Evolutionary conservation across 2,113 vertebrate genomes (phyloP).

Genomic region (Archilochus colubris): DNA sequence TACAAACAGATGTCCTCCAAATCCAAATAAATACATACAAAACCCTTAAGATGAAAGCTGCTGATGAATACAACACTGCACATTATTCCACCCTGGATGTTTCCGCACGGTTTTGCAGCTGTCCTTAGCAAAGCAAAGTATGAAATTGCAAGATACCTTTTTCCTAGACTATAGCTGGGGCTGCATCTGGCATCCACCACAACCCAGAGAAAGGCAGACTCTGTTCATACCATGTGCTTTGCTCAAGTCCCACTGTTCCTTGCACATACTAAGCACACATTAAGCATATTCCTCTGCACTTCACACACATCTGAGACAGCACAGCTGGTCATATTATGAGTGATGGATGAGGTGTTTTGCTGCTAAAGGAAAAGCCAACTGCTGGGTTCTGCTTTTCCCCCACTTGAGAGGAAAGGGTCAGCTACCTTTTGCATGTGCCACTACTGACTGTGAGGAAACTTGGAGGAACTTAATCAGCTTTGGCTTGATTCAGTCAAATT

Average conservation of each 20-base stretch:
- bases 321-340: neutral
- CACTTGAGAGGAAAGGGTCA: neutral
- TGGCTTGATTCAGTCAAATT: neutral
- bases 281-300: neutral
- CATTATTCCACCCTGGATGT: neutral
- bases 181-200: neutral
- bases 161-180: neutral
- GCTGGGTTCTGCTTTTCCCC: neutral
- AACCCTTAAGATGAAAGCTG: neutral
- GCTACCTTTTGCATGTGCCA: neutral
- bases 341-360: neutral
- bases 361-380: neutral
- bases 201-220: neutral
- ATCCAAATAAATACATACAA: neutral
- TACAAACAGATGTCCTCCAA: neutral
- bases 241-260: neutral
- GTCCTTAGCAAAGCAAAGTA: neutral
- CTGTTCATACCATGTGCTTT: rapidly evolving
- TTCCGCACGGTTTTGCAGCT: neutral
- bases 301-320: neutral
- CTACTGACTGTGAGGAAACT: neutral
- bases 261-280: rapidly evolving
- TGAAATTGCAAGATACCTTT: neutral
- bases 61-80: neutral
- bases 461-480: neutral